A percentile compares a stretch with the other conserved stretches of the same genome.
Evolutionary conservation across 2,797 vertebrate species (phyloP).

Genomic region (Lemur catta): DNA sequence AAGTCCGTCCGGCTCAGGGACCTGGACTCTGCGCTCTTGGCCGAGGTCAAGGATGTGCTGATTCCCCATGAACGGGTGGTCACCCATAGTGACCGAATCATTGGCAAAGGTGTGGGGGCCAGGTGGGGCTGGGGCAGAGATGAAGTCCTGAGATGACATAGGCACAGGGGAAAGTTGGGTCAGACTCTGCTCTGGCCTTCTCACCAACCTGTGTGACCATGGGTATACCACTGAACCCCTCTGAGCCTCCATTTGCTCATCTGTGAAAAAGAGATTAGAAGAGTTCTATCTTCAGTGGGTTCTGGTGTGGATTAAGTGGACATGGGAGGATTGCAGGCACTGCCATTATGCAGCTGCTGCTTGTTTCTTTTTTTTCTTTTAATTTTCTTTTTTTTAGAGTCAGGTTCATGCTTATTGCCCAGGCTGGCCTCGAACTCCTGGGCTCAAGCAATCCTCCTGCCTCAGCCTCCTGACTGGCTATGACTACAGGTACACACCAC

Average conservation of each 20-base stretch:
- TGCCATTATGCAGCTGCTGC: neutral
- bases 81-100: constrained; percentile 91
- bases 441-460: neutral
- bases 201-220: neutral
- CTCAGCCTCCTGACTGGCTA: neutral
- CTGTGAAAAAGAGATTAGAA: neutral
- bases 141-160: neutral
- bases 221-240: neutral
- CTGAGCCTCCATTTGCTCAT: neutral
- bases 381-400: neutral
- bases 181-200: neutral
- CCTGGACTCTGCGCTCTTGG: constrained; percentile 89
- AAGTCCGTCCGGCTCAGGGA: constrained; percentile 90
- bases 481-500: neutral
- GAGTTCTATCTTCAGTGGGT: neutral
- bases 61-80: constrained; percentile 91
- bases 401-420: neutral
- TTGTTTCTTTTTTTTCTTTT: neutral
- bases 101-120: constrained; percentile 91
- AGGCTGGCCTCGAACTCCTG: neutral
- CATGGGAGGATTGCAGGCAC: neutral
- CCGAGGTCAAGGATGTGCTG: constrained; percentile 96
- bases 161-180: neutral
- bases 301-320: neutral
- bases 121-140: neutral